Percentiles rank a stretch among this genome's conserved stretches.
phyloP scores from a whole-genome alignment of 2,797 vertebrate species.

The Phrynocephalus forsythii region DNA sequence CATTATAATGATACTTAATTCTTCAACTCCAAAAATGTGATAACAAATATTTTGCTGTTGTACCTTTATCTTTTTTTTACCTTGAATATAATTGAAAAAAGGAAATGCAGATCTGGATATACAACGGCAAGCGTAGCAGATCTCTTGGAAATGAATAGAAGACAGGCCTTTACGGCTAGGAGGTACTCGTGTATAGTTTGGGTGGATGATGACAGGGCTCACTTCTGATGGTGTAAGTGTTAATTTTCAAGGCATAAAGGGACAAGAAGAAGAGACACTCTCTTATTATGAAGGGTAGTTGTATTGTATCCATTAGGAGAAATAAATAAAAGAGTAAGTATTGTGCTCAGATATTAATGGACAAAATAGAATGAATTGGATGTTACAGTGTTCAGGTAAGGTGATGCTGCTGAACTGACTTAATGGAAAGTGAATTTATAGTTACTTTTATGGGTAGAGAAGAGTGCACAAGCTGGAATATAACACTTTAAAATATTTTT shows the following conservation, averaged over 20 bases:
- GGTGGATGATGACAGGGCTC: not conserved
- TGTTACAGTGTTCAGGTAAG: not conserved
- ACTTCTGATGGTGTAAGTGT: not conserved
- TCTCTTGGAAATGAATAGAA: not conserved
- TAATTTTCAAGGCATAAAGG: not conserved
- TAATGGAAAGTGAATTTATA: not conserved
- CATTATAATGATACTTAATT: too few relatives aligned
- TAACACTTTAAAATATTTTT: not conserved
- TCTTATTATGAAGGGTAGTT: not conserved
- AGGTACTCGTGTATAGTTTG: not conserved
- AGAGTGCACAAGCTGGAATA: slow-evolving; percentile 5
- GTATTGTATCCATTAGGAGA: not conserved
- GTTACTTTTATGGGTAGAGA: not conserved
- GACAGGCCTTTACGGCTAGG: too few relatives aligned
- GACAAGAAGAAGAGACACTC: not conserved
- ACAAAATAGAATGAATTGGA: not conserved
- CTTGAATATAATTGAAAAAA: too few relatives aligned
- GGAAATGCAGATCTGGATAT: too few relatives aligned
- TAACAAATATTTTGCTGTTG: too few relatives aligned
- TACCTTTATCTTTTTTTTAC: too few relatives aligned
- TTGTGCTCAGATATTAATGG: not conserved
- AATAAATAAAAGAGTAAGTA: not conserved
- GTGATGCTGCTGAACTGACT: not conserved
- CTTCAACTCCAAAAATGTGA: too few relatives aligned
- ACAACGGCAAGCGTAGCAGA: too few relatives aligned